Conservation (phyloP, 1,140 invertebrate genomes). For the Lasioglossum albipes region DNA sequence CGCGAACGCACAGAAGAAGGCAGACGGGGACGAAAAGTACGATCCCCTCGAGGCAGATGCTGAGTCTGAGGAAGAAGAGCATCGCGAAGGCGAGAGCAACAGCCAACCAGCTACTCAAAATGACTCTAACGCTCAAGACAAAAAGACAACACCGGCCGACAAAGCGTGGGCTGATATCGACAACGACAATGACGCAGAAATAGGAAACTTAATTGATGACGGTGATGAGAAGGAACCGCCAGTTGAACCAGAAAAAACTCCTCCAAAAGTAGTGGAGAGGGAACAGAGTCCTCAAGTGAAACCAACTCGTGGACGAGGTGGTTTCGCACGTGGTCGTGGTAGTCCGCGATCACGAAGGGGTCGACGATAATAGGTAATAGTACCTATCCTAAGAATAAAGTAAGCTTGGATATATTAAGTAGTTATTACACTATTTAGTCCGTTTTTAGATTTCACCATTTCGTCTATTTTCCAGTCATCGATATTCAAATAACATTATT, state of each 20-base stretch:
- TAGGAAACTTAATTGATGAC: conserved; percentile 72
- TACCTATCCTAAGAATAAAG: not conserved
- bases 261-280: conserved; percentile 54
- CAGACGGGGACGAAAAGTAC: conserved; percentile 70
- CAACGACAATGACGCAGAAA: conserved; percentile 71
- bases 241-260: conserved; percentile 38
- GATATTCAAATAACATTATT: conserved; percentile 4
- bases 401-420: conserved; percentile 16
- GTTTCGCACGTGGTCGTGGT: conserved; percentile 64
- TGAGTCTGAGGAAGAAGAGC: conserved; percentile 68
- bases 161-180: conserved; percentile 72
- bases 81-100: conserved; percentile 41
- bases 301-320: conserved; percentile 56
- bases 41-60: conserved; percentile 75
- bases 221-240: conserved; percentile 69
- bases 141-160: conserved; percentile 61
- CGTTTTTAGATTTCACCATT: not conserved
- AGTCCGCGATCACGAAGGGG: conserved; percentile 74
- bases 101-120: conserved; percentile 39
- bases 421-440: conserved; percentile 7
- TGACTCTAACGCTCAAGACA: conserved; percentile 38
- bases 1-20: conserved; percentile 56
- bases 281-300: conserved; percentile 41
- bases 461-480: not conserved
- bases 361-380: conserved; percentile 68